Conservation (phyloP, 2,888 invertebrate species). For the Tinea trinotella region DNA sequence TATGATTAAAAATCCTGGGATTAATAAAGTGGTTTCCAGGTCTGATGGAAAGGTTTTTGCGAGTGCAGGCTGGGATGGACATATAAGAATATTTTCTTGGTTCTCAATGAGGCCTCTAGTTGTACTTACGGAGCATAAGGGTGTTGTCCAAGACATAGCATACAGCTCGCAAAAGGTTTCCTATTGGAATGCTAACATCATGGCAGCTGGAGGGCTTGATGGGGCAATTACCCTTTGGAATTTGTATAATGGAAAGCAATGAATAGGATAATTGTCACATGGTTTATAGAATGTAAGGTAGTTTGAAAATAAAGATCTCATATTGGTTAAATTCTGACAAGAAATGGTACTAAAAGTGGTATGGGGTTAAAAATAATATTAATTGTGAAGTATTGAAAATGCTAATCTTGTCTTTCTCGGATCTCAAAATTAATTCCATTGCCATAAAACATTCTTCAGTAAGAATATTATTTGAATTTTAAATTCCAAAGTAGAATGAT, state of each 20-base stretch:
- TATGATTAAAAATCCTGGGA: constrained; percentile 80
- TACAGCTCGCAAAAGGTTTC: constrained; percentile 77
- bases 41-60: constrained; percentile 81
- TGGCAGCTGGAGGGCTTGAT: constrained; percentile 84
- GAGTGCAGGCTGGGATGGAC: constrained; percentile 84
- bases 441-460: no score
- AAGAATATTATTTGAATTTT: no score
- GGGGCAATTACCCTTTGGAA: constrained; percentile 85
- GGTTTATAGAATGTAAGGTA: neutral
- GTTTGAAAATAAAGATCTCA: no score
- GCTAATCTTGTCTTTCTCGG: no score
- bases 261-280: constrained; percentile 30
- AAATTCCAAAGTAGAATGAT: no score
- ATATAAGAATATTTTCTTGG: constrained; percentile 83
- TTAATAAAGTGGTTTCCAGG: constrained; percentile 77
- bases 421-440: no score
- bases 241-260: constrained; percentile 75
- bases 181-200: constrained; percentile 81
- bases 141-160: constrained; percentile 79
- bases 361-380: no score
- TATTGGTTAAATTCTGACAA: no score
- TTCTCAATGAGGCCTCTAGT: constrained; percentile 80
- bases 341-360: no score
- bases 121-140: constrained; percentile 80
- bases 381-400: no score